Base-by-base conservation (phyloP, 2,797 vertebrate genomes). In the Gadopsis bispinosus region DNA sequence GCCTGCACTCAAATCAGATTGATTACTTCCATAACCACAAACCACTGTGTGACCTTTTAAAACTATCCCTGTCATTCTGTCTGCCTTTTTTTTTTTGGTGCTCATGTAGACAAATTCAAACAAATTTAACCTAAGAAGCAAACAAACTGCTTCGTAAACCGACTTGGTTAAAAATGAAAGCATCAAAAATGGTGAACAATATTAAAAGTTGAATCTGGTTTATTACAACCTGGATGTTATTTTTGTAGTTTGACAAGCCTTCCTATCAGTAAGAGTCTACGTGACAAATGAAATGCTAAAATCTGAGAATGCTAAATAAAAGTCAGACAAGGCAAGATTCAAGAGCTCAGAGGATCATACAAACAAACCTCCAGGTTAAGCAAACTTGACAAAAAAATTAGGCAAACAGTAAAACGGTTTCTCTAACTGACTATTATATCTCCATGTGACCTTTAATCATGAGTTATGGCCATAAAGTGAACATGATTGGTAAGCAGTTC, bases 11-110 rank as follows among this genome's bases (percentile, higher is more conserved):
- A 59, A 20, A 67, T 76, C 50, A n/a, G 59, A 71, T 58, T 55
- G 16, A 77, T 84, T 78, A 78, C 70, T 59, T 70, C 37, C 43
- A 22, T 68, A 45, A 64, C 64, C 17, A 11, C 56, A 71, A 81
- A 75, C 22, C 48, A 50, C 64, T 47, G 29, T 75, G 62, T 75
- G 61, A 69, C 74, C 83, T 80, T 56, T 45, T 64, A 4, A 51
- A 61, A 53, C 63, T 7, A 14, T 7, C 33, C 31, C 10, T 51
- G 50, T 74, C 50, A 45, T 70, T 70, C 59, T 51, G 54, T 5
- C 13, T 55, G 22, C 48, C 45, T 41, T 41, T 31, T 47, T 20
- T 35, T 45, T 65, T 45, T 19, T 29, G 33, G 16, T 45, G n/a
- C 50, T 65, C 22, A 35, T 68, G 29, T 48, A 10, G 53, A 50